Evolutionary conservation across 2,888 invertebrate genomes (phyloP), one percentile per base, ranked within the genome.

Genomic region (Nesidiocoris tenuis): DNA sequence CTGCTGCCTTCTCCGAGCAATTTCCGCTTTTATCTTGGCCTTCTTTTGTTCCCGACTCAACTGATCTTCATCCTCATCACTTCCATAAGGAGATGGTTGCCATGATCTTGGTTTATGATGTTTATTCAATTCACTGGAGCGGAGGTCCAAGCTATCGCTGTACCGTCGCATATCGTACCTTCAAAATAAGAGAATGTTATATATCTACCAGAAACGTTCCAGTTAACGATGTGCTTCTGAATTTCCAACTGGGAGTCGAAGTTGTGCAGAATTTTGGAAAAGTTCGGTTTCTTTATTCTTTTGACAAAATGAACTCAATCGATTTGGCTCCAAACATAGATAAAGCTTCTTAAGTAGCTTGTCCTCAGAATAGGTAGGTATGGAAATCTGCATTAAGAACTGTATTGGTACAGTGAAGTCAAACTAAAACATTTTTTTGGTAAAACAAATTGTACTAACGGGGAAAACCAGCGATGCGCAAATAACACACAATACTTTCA

Each of bases 11-110:
- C 89, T 83, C 70, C 87, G 83, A 12, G 87, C 87, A 77, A 90
- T 88, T 81, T 89, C 89, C 61, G 86, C 86, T 79, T 87, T 87
- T 76, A 89, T 85, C 79, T 87, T 84, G 56, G 86, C 84, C 81
- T 87, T 87, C 81, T 87, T 86, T 80, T 87, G 86, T 80, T 89
- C 88, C 59, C 87, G 82, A 19, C 84, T 84, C 78, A 86, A 80
- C 64, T 84, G 82, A 78, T 88, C 87, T 76, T 87, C 87, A 68
- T 85, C 85, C 61, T 83, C 84, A 76, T 84, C 84, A 70, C 84
- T 84, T 68, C 84, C 85, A 79, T 85, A 85, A 5, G 85, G 86
- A 5, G 86, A 86, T 9, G 86, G 85, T 79, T 86, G 85, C 86
- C 86, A 86, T 2, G 86, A 86, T 59, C 85, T 84, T 2, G 85